Evolutionary conservation across 1,140 invertebrate genomes (phyloP).

Genomic region (Lordiphosa clarofinis): DNA sequence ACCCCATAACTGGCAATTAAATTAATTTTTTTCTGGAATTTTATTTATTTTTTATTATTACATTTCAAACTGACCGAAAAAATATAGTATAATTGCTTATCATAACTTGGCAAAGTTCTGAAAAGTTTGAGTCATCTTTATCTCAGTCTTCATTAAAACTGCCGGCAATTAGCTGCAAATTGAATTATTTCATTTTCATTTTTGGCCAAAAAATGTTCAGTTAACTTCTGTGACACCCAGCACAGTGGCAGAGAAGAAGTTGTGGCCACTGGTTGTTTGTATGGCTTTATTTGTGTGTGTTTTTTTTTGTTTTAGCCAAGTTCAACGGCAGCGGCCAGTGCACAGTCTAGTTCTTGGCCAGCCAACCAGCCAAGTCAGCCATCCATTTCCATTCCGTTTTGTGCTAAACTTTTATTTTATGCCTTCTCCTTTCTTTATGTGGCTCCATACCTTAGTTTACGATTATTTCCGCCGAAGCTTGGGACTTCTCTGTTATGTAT

Average conservation of each 20-base stretch:
- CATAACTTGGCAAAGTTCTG: not conserved
- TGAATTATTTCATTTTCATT: slow-evolving; percentile 73
- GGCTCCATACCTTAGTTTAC: slow-evolving; percentile 65
- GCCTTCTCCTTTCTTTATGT: slow-evolving; percentile 48
- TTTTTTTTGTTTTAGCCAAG: slow-evolving; percentile 67
- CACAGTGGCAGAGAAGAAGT: slow-evolving; percentile 28
- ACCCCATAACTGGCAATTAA: slow-evolving; percentile 1
- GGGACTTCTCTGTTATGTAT: slow-evolving; percentile 6
- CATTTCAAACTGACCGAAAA: no score
- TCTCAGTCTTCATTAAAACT: slow-evolving; percentile 39
- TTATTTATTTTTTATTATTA: no score
- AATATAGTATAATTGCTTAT: no score
- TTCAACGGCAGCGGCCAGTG: slow-evolving; percentile 47
- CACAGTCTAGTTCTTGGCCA: slow-evolving; percentile 48
- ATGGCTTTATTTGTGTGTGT: slow-evolving; percentile 52
- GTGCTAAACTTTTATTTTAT: slow-evolving; percentile 72
- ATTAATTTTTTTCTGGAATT: no score
- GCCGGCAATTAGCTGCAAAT: slow-evolving; percentile 55
- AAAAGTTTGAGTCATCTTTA: slow-evolving; percentile 8
- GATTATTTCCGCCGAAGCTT: slow-evolving; percentile 72
- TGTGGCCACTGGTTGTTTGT: slow-evolving; percentile 42
- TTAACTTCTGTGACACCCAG: slow-evolving; percentile 63
- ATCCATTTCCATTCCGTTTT: slow-evolving; percentile 66
- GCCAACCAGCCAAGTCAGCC: slow-evolving; percentile 27
- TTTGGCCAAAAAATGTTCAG: slow-evolving; percentile 46